These are phyloP conservation scores for Drosophila ananassae DNA, from an alignment of 1,140 invertebrate species.

Conservation along the genomic window DNA sequence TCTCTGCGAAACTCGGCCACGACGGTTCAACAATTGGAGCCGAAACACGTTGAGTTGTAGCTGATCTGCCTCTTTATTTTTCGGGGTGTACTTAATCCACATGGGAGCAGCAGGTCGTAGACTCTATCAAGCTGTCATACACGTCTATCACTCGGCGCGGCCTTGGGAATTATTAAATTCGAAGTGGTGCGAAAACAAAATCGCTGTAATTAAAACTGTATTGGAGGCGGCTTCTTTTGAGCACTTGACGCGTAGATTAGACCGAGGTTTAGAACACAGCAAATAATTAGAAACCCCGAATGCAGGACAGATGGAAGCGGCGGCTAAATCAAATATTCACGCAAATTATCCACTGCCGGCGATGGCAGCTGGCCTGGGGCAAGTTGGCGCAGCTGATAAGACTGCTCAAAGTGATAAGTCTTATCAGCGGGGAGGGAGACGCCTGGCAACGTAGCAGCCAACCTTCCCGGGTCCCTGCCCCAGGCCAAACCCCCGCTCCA, in stretches of 20 bases:
- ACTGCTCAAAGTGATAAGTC: conserved; percentile 29
- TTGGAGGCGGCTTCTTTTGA: conserved; percentile 46
- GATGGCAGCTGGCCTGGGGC: conserved; percentile 11
- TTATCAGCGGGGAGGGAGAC: conserved; percentile 30
- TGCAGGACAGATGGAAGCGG: conserved; percentile 7
- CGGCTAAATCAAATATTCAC: conserved; percentile 22
- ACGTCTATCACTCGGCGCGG: conserved; percentile 26
- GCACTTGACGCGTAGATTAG: conserved; percentile 36
- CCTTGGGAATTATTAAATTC: conserved; percentile 69
- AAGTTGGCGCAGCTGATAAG: conserved; percentile 19
- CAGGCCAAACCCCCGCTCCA: neutral
- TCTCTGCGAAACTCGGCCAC: conserved; percentile 36
- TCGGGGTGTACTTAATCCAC: neutral
- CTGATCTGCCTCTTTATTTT: neutral
- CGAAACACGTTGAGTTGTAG: neutral
- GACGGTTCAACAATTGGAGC: conserved; percentile 21
- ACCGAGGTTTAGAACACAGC: conserved; percentile 19
- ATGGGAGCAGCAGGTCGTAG: neutral
- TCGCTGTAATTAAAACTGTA: conserved; percentile 60
- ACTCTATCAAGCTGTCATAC: conserved; percentile 31
- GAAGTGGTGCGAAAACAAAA: conserved; percentile 35
- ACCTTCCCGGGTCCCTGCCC: conserved; percentile 16
- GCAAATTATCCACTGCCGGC: conserved; percentile 25
- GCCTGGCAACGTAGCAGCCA: conserved; percentile 39
- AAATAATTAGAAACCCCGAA: conserved; percentile 36